A percentile compares a stretch with the other conserved stretches of the same genome.
These are phyloP conservation scores for Meteorus sp. DNA, from an alignment of 1,140 invertebrate genomes.

Conservation along the genomic window DNA sequence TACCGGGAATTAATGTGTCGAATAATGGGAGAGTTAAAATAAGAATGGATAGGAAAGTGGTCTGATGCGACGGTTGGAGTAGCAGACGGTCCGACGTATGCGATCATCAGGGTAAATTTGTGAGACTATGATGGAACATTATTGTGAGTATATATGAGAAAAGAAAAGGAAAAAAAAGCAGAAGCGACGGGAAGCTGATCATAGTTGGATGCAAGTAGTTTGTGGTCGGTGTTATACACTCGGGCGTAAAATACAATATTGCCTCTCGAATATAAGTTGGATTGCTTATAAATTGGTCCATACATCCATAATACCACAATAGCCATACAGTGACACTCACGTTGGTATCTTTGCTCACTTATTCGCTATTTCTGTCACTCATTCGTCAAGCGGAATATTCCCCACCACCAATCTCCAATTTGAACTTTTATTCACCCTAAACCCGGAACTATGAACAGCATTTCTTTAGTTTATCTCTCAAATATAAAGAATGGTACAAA, in stretches of 20 bases:
- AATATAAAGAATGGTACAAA: too few species aligned
- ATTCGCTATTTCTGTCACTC: not conserved
- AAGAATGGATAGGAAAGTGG: slow-evolving; percentile 8
- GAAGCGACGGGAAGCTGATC: not conserved
- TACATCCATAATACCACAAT: slow-evolving; percentile 58
- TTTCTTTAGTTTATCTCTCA: too few species aligned
- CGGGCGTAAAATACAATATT: slow-evolving; percentile 58
- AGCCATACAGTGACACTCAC: slow-evolving; percentile 38
- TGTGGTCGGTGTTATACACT: not conserved
- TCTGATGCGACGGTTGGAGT: not conserved
- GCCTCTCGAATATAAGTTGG: slow-evolving; percentile 53
- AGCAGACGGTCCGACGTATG: not conserved
- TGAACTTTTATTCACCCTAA: too few species aligned
- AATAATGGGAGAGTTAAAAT: not conserved
- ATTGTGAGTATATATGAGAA: slow-evolving; percentile 8
- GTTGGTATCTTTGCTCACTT: slow-evolving; percentile 28
- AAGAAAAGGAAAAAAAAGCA: not conserved
- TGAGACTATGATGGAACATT: slow-evolving; percentile 1
- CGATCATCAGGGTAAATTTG: slow-evolving; percentile 7
- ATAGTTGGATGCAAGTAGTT: not conserved
- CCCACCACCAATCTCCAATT: too few species aligned
- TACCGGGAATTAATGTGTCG: slow-evolving; percentile 3
- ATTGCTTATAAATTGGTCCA: slow-evolving; percentile 62
- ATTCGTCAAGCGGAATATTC: too few species aligned
- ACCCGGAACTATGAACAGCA: too few species aligned